Conservation (phyloP, 2,113 vertebrate species). For the Halcyon malimbica region DNA sequence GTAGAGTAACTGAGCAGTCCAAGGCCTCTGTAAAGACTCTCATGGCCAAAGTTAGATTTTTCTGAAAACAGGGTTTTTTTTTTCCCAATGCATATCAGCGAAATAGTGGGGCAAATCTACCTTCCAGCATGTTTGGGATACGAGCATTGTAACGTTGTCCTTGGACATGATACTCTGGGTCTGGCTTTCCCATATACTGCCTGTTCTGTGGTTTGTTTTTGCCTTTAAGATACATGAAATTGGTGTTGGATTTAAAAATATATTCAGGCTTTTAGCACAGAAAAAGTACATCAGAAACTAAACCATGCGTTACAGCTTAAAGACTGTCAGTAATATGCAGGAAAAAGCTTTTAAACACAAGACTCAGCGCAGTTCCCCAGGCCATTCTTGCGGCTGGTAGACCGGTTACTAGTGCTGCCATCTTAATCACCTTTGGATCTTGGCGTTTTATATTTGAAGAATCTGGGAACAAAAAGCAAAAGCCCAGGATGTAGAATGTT, state of each 20-base stretch:
- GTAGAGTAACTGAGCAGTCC: not conserved
- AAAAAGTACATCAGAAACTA: not conserved
- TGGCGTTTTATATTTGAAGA: not conserved
- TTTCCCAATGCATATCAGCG: accelerated
- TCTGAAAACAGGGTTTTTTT: not conserved
- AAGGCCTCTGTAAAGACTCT: not conserved
- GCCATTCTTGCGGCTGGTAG: not conserved
- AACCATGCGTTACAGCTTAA: not conserved
- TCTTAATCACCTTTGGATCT: not conserved
- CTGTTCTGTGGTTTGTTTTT: not conserved
- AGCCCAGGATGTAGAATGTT: not conserved
- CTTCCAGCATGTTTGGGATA: not conserved
- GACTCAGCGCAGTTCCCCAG: not conserved
- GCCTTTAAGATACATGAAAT: not conserved
- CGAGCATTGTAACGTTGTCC: not conserved
- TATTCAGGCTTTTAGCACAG: not conserved
- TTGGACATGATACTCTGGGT: not conserved
- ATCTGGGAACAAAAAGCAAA: not conserved
- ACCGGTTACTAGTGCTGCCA: not conserved
- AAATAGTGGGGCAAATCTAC: not conserved
- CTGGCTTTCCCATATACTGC: not conserved
- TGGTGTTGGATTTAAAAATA: not conserved
- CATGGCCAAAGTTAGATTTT: not conserved
- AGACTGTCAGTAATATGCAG: too few species aligned
- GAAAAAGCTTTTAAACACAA: not conserved